Evolutionary conservation across 2,888 invertebrate species (phyloP), one percentile per base, ranked within the genome.

Genomic region (Charanyca ferruginea): DNA sequence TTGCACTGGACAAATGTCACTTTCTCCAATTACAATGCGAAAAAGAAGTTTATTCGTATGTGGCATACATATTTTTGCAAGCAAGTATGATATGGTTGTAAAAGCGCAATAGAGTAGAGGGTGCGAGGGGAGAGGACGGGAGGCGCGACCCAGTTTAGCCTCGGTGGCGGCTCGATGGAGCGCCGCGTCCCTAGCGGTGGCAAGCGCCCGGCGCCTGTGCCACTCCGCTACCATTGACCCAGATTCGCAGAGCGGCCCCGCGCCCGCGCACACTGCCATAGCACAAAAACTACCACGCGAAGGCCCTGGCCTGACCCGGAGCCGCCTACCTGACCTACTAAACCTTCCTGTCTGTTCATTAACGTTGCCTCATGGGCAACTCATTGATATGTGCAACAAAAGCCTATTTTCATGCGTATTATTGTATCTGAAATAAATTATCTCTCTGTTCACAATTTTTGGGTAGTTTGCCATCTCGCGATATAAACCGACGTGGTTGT

Each of bases 191-290:
- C 55, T 25, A 53, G 72, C 51, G 64, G 41, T 22, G 71, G 49
- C 28, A 11, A 42, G 61, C 54, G 60, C 13, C 65, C 60, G 60
- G 66, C 67, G 63, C 72, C 72, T 61, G 68, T 76, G 73, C 81
- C 74, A 71, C 70, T 76, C 84, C 79, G 89, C 88, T 91, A 88
- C 89, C 89, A 89, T 89, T 89, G 89, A 89, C 89, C 89, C 79
- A 89, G 87, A 85, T 88, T 55, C 52, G 44, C 55, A 18, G 28
- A 47, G 57, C 78, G 70, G 74, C 81, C 71, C 81, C 83, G 85
- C 85, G 83, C 81, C 81, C 83, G 81, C 85, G 85, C 85, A 77
- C 83, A 79, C 69, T 82, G 69, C 73, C 80, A 52, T 57, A 70
- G 78, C 81, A 83, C 85, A 82, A 77, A 80, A 78, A 80, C 77